Evolutionary conservation across 1,140 invertebrate species (phyloP).

Genomic region (Drosophila mojavensis): DNA sequence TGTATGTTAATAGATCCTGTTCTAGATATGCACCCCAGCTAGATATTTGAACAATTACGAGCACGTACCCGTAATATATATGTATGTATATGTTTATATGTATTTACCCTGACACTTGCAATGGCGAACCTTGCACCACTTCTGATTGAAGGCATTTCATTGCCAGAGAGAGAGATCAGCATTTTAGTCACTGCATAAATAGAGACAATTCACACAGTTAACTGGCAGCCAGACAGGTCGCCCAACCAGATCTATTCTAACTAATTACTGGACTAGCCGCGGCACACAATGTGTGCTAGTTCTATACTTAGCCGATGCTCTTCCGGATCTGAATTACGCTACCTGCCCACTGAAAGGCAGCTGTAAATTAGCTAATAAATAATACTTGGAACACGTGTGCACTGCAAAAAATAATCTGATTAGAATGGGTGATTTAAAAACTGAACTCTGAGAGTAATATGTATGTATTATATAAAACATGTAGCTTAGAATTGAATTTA

Average conservation of each 20-base stretch:
- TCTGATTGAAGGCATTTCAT: not conserved
- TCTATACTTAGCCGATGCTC: constrained; percentile 6
- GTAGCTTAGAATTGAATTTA: no score
- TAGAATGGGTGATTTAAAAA: no score
- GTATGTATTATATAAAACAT: no score
- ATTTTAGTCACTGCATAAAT: constrained; percentile 26
- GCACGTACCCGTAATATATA: no score
- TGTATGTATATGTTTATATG: not conserved
- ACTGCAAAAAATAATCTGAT: not conserved
- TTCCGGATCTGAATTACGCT: constrained; percentile 29
- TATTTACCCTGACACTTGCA: constrained; percentile 26
- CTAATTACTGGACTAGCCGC: constrained; percentile 33
- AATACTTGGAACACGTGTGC: constrained; percentile 23
- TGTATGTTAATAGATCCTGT: constrained; percentile 3
- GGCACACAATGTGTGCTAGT: not conserved
- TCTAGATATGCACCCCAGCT: not conserved
- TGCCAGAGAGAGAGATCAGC: constrained; percentile 20
- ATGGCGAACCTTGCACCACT: constrained; percentile 27
- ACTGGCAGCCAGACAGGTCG: constrained; percentile 24
- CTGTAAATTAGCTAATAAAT: constrained; percentile 34
- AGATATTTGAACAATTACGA: constrained; percentile 11
- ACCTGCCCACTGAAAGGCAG: constrained; percentile 27
- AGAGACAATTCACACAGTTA: constrained; percentile 29
- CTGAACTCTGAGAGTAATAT: no score
- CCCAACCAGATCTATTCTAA: constrained; percentile 19